Conservation (phyloP, 1,140 invertebrate genomes). For the Heliconius nattereri region DNA sequence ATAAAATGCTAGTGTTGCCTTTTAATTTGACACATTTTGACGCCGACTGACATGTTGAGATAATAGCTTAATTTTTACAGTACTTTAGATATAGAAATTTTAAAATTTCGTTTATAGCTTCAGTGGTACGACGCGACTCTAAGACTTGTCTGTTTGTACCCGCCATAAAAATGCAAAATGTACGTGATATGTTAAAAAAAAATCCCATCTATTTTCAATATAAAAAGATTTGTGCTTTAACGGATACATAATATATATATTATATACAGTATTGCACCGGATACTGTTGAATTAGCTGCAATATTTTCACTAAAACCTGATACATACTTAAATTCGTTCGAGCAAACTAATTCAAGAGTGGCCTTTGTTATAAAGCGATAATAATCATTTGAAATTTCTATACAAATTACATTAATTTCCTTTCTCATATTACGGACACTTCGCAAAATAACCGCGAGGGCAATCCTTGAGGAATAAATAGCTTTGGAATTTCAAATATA, state of each 20-base stretch:
- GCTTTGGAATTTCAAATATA: not conserved
- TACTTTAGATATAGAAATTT: not conserved
- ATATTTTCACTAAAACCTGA: not conserved
- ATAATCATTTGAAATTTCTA: slow-evolving; percentile 13
- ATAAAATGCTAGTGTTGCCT: not conserved
- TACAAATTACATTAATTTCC: slow-evolving; percentile 22
- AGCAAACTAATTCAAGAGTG: slow-evolving; percentile 12
- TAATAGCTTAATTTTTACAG: no score
- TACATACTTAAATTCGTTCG: not conserved
- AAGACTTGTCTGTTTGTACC: not conserved
- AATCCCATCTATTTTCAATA: slow-evolving; percentile 21
- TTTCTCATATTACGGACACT: slow-evolving; percentile 45
- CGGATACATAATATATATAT: slow-evolving; percentile 33
- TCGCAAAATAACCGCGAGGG: slow-evolving; percentile 31
- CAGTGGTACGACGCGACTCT: slow-evolving; percentile 35
- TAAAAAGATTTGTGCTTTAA: slow-evolving; percentile 44
- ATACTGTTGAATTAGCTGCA: slow-evolving; percentile 22
- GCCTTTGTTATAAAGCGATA: not conserved
- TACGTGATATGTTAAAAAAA: slow-evolving; percentile 45
- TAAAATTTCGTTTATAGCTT: not conserved
- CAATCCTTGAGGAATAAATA: slow-evolving; percentile 29
- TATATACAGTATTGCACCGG: slow-evolving; percentile 28
- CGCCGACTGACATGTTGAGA: not conserved
- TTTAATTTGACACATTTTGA: not conserved
- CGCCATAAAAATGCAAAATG: slow-evolving; percentile 42